Evolutionary conservation across 2,888 invertebrate species (phyloP).

Genomic region (Drosophila quinaria): DNA sequence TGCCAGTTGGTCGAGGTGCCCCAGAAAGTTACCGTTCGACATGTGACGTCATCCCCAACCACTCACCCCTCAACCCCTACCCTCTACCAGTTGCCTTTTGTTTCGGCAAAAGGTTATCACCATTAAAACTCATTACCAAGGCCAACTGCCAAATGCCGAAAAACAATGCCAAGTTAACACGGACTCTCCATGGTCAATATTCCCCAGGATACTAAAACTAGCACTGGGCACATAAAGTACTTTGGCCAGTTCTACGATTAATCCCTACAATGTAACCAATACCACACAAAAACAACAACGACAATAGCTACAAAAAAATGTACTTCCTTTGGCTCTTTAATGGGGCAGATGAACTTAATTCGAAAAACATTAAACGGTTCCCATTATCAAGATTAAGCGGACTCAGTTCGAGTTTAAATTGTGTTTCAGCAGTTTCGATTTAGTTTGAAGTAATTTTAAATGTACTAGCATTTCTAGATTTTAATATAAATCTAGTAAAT

Average conservation of each 20-base stretch:
- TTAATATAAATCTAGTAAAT: no score
- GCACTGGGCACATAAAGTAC: conserved; percentile 40
- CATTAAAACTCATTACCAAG: conserved; percentile 83
- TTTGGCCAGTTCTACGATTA: conserved; percentile 25
- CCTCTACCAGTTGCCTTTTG: conserved; percentile 5
- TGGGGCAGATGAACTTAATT: conserved; percentile 13
- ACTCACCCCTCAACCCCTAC: no score
- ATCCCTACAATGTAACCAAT: conserved; percentile 15
- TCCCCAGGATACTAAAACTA: conserved; percentile 40
- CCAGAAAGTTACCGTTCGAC: conserved; percentile 48
- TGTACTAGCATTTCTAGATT: no score
- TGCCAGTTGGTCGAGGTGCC: conserved; percentile 36
- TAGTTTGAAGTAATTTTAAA: no score
- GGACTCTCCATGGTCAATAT: conserved; percentile 51
- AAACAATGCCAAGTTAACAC: conserved; percentile 8
- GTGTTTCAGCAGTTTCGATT: no score
- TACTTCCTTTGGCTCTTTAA: neutral
- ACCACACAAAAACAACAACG: conserved; percentile 5
- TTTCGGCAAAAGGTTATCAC: conserved; percentile 66
- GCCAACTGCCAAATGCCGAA: conserved; percentile 46
- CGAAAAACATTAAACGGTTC: conserved; percentile 3
- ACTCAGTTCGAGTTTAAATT: neutral
- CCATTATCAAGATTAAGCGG: conserved; percentile 2
- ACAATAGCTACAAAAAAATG: neutral
- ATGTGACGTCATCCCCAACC: conserved; percentile 12